Percentiles rank a stretch among this genome's conserved stretches.
These are phyloP conservation scores for Thalpophila matura DNA, from an alignment of 2,888 invertebrate species.

Conservation along the genomic window DNA sequence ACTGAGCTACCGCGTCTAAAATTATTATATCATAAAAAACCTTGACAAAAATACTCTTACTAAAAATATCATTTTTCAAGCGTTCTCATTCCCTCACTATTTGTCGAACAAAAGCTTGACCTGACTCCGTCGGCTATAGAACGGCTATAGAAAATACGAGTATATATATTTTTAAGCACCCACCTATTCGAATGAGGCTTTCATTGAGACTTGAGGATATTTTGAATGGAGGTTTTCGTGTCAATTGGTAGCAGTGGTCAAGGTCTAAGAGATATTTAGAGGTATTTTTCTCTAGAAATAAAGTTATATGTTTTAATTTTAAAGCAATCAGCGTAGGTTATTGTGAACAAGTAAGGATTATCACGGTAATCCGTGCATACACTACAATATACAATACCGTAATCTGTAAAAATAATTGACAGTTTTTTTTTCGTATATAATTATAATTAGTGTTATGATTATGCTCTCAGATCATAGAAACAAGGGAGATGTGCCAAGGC, in stretches of 20 bases:
- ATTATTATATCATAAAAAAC: not conserved
- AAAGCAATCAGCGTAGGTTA: no score
- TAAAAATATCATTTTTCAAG: conserved; percentile 47
- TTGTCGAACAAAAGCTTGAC: conserved; percentile 65
- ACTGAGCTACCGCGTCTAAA: no score
- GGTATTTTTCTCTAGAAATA: not conserved
- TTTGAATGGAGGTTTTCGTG: conserved; percentile 4
- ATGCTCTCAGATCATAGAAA: no score
- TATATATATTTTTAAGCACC: conserved; percentile 25
- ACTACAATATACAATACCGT: no score
- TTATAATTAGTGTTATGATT: no score
- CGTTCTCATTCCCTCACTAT: conserved; percentile 61
- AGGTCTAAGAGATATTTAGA: not conserved
- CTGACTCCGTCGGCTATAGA: conserved; percentile 52
- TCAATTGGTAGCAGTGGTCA: not conserved
- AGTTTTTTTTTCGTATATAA: no score
- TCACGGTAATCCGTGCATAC: no score
- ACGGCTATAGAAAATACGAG: conserved; percentile 27
- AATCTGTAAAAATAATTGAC: no score
- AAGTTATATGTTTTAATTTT: not conserved
- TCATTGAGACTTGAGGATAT: conserved; percentile 17
- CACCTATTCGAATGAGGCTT: conserved; percentile 14
- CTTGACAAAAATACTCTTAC: conserved; percentile 2
- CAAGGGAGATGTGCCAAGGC: no score
- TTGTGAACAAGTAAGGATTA: no score